Conservation (phyloP, 1,140 invertebrate genomes). For the Drosophila murphyi region DNA sequence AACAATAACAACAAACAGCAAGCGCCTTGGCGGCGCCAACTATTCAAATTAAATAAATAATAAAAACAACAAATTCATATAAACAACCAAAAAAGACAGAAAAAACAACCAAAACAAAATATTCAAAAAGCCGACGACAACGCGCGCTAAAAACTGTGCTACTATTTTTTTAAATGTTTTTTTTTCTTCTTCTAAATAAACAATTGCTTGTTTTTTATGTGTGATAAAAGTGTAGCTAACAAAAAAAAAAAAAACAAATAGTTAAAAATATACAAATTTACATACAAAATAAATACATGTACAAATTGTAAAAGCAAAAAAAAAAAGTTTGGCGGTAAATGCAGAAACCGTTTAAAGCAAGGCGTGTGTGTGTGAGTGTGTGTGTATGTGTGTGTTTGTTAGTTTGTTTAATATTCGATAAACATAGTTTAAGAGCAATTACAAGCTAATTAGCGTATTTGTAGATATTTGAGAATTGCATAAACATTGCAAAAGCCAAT, state of each 20-base stretch:
- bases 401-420: constrained; percentile 9
- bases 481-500: constrained; percentile 9
- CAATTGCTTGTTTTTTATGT: constrained; percentile 44
- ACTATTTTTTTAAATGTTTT: constrained; percentile 8
- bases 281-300: constrained; percentile 1
- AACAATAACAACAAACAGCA: constrained; percentile 2
- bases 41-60: not conserved
- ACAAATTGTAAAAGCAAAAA: constrained; percentile 16
- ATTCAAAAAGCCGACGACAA: constrained; percentile 33
- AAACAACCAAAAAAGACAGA: not conserved
- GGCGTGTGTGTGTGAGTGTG: constrained; percentile 18
- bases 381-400: constrained; percentile 19
- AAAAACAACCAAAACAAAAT: not conserved
- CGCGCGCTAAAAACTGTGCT: constrained; percentile 50
- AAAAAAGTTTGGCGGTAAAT: constrained; percentile 45
- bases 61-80: not conserved
- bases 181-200: constrained; percentile 33
- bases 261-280: not conserved
- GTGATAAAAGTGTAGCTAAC: constrained; percentile 24
- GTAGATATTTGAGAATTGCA: not conserved
- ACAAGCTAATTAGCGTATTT: not conserved
- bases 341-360: constrained; percentile 1
- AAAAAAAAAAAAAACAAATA: constrained; percentile 1
- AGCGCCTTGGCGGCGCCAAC: constrained; percentile 1
- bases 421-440: not conserved